These are phyloP conservation scores for Oncorhynchus clarkii DNA, from an alignment of 2,113 vertebrate species.

Conservation along the genomic window DNA sequence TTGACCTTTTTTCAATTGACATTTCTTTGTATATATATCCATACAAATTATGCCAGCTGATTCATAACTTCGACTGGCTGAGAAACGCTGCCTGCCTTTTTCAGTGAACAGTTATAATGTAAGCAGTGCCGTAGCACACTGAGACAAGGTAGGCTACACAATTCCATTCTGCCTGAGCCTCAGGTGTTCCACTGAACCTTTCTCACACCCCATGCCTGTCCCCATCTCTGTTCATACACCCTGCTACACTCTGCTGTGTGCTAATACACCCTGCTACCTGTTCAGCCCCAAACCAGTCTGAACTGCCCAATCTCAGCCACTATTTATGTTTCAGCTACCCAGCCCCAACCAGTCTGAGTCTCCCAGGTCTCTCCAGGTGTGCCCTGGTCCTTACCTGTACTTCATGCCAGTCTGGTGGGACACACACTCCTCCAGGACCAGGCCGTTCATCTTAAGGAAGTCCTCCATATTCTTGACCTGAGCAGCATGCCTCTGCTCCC, in stretches of 20 bases:
- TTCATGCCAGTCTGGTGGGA: conserved; percentile 91
- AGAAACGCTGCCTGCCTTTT: too few species aligned
- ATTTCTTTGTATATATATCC: too few species aligned
- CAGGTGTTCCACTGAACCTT: neutral
- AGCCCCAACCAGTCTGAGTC: too few species aligned
- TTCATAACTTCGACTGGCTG: too few species aligned
- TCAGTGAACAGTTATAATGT: neutral
- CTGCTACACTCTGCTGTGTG: too few species aligned
- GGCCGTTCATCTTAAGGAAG: conserved; percentile 93
- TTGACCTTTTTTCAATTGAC: too few species aligned
- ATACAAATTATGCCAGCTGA: too few species aligned
- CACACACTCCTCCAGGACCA: conserved; percentile 88
- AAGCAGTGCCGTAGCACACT: neutral
- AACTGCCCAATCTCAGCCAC: too few species aligned
- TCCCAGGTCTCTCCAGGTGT: neutral
- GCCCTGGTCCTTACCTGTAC: conserved; percentile 88
- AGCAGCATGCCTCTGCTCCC: conserved; percentile 86
- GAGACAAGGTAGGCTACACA: neutral
- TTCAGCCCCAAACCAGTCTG: neutral
- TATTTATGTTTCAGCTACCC: too few species aligned
- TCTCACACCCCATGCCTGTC: neutral
- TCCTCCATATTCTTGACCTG: conserved; percentile 95
- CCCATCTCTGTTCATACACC: too few species aligned
- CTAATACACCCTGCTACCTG: too few species aligned
- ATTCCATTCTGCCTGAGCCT: neutral